Evolutionary conservation across 92 coral and sea anemone species (phyloP).

Genomic region (Montipora capitata): DNA sequence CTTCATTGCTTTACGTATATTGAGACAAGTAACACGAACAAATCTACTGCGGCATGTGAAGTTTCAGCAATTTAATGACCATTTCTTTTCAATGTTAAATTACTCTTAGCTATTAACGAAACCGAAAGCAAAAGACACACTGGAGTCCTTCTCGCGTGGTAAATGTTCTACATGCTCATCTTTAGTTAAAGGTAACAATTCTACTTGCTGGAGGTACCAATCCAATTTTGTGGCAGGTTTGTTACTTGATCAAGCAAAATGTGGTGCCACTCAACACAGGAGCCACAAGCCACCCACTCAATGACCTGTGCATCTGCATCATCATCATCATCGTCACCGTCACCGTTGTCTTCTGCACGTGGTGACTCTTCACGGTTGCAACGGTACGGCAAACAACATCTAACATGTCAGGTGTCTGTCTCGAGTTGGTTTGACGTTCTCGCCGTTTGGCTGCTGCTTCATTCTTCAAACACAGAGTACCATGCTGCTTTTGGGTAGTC

Average conservation of each 20-base stretch:
- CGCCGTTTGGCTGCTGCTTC: neutral
- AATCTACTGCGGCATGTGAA: neutral
- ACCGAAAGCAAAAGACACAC: neutral
- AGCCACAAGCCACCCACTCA: slow-evolving; percentile 15
- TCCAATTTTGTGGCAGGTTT: slow-evolving; percentile 9
- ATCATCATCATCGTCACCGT: neutral
- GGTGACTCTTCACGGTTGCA: slow-evolving; percentile 41
- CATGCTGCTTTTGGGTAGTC: slow-evolving; percentile 75
- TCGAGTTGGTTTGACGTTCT: slow-evolving; percentile 5
- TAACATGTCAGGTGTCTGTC: slow-evolving; percentile 10
- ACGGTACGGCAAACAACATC: slow-evolving; percentile 7
- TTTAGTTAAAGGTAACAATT: too few species aligned
- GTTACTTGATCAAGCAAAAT: neutral
- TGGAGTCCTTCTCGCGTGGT: neutral
- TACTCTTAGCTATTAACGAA: neutral
- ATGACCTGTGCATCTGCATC: neutral
- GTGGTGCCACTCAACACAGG: slow-evolving; percentile 33
- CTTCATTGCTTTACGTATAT: neutral
- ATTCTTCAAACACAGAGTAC: slow-evolving; percentile 58
- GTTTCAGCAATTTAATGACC: slow-evolving; percentile 1
- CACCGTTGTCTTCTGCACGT: slow-evolving; percentile 10
- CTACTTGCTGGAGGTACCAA: slow-evolving; percentile 23
- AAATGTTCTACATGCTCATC: too few species aligned
- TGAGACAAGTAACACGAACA: neutral
- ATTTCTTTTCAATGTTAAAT: neutral